phyloP scores from a whole-genome alignment of 1,140 invertebrate genomes.

The Gonioctena quinquepunctata region DNA sequence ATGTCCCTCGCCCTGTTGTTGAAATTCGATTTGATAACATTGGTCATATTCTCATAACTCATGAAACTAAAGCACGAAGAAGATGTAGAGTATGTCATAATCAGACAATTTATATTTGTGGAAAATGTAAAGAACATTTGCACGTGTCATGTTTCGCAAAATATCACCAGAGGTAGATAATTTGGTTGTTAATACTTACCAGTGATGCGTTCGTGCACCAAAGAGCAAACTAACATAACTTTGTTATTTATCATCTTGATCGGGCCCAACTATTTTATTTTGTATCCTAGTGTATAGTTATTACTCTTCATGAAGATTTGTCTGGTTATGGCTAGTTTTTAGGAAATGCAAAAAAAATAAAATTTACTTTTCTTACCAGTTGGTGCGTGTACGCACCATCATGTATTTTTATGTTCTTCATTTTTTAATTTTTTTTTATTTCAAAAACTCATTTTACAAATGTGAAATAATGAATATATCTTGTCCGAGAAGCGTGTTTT shows the following conservation, averaged over 20 bases:
- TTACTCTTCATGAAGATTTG: neutral
- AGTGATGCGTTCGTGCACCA: slow-evolving; percentile 1
- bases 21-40: slow-evolving; percentile 13
- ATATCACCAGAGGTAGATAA: slow-evolving; percentile 12
- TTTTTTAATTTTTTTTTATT: neutral
- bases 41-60: slow-evolving; percentile 1
- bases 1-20: slow-evolving; percentile 2
- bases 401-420: neutral
- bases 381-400: neutral
- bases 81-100: slow-evolving; percentile 15
- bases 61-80: neutral
- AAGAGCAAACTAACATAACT: neutral
- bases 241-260: neutral
- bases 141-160: slow-evolving; percentile 5
- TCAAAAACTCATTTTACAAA: neutral
- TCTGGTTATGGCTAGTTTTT: neutral
- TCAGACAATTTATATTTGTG: neutral
- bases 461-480: neutral
- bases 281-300: neutral
- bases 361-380: slow-evolving; percentile 5
- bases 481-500: neutral
- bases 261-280: neutral
- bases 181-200: slow-evolving; percentile 2
- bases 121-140: slow-evolving; percentile 7
- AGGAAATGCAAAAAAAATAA: neutral